Conservation (phyloP, 2,888 invertebrate genomes). For the Geophilus truncorum region DNA sequence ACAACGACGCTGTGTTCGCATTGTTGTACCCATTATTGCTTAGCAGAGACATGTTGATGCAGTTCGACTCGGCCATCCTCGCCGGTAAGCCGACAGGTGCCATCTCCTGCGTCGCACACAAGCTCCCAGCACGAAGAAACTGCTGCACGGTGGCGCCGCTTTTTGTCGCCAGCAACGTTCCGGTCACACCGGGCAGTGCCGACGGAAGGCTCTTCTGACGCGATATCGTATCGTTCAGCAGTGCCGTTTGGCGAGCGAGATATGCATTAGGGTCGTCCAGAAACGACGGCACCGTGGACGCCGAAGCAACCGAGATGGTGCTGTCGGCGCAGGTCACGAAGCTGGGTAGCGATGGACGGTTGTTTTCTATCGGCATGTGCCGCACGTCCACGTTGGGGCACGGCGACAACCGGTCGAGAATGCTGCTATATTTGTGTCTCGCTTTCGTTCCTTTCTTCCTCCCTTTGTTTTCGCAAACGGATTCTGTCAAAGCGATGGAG, state of each 20-base stretch:
- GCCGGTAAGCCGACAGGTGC: not conserved
- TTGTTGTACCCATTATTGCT: constrained; percentile 18
- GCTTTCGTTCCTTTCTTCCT: constrained; percentile 37
- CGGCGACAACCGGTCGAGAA: constrained; percentile 47
- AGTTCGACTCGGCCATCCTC: not conserved
- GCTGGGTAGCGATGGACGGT: constrained; percentile 44
- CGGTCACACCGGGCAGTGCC: not conserved
- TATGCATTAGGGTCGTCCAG: constrained; percentile 89
- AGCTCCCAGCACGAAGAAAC: not conserved
- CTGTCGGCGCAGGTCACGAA: constrained; percentile 28
- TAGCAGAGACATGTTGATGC: not conserved
- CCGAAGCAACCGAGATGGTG: not conserved
- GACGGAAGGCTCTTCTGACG: constrained; percentile 10
- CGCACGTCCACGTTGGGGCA: constrained; percentile 60
- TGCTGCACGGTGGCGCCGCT: not conserved
- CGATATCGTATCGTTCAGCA: constrained; percentile 52
- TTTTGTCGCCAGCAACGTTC: not conserved
- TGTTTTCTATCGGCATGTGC: constrained; percentile 53
- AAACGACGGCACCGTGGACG: constrained; percentile 62
- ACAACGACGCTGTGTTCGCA: not conserved
- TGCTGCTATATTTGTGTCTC: constrained; percentile 40
- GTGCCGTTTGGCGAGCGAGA: constrained; percentile 80
- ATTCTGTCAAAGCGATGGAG: not conserved
- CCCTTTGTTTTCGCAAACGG: constrained; percentile 5
- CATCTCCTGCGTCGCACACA: not conserved